Conservation (phyloP, 2,797 vertebrate species). For the Fratercula arctica region DNA sequence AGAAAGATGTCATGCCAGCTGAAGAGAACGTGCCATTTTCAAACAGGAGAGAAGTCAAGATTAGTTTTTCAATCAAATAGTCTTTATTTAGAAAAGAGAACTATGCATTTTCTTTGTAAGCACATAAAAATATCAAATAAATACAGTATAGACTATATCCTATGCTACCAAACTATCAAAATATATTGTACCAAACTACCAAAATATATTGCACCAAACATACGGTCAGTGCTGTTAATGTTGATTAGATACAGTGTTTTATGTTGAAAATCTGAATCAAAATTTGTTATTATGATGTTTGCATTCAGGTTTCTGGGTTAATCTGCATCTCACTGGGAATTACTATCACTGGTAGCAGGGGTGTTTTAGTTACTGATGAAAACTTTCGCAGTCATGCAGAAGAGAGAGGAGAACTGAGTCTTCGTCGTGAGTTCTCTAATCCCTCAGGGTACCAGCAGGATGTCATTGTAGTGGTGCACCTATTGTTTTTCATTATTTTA, state of each 20-base stretch:
- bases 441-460: not conserved
- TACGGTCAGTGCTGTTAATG: not conserved
- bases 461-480: not conserved
- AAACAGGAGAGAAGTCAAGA: constrained; percentile 29
- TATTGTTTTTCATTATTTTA: not conserved
- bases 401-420: not conserved
- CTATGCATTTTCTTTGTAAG: not conserved
- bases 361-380: not conserved
- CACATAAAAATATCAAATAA: not conserved
- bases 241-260: not conserved
- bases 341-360: not conserved
- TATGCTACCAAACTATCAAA: not conserved
- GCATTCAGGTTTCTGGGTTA: not conserved
- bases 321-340: not conserved
- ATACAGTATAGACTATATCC: not conserved
- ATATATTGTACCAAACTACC: not conserved
- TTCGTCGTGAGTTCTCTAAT: not conserved
- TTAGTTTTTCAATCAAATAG: not conserved
- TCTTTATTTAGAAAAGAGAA: not conserved
- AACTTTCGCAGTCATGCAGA: not conserved
- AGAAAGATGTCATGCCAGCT: constrained; percentile 41
- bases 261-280: not conserved
- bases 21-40: constrained; percentile 39
- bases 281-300: not conserved
- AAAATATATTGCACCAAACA: not conserved